A percentile compares a stretch with the other conserved stretches of the same genome.
Conservation (phyloP, 2,113 vertebrate species). For the Nyctibius bracteatus region DNA sequence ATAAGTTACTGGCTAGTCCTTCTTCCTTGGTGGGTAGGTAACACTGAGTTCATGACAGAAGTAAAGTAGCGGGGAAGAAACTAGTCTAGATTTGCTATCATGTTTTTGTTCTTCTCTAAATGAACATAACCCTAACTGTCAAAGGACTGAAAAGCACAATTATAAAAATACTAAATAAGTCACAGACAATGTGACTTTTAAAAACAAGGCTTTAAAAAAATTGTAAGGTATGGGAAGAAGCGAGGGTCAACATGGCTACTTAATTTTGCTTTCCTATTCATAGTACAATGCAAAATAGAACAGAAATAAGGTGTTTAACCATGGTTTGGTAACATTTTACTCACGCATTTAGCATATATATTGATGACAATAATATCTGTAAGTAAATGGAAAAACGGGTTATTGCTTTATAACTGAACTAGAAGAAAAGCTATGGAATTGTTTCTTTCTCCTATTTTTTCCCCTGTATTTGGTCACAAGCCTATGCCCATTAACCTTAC, state of each 20-base stretch:
- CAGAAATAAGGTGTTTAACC: background rate
- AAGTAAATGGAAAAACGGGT: background rate
- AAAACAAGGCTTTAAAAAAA: background rate
- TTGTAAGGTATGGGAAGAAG: background rate
- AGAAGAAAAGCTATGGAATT: background rate
- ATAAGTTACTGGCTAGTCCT: background rate
- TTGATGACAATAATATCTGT: background rate
- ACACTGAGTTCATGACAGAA: background rate
- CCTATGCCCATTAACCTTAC: background rate
- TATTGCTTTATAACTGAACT: background rate
- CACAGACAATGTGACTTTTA: background rate
- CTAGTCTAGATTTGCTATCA: background rate
- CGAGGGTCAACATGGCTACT: accelerated
- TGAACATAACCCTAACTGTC: background rate
- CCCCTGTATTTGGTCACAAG: background rate
- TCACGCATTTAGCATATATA: background rate
- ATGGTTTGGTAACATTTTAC: background rate
- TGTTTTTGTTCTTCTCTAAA: background rate
- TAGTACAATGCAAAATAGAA: background rate
- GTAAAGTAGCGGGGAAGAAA: background rate
- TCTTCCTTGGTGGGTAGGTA: background rate
- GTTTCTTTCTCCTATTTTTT: background rate
- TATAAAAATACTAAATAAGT: background rate
- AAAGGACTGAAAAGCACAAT: background rate
- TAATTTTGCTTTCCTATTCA: background rate